Evolutionary conservation across 2,888 invertebrate genomes (phyloP), one percentile per base, ranked within the genome.

Genomic region (Monopis laevigella): DNA sequence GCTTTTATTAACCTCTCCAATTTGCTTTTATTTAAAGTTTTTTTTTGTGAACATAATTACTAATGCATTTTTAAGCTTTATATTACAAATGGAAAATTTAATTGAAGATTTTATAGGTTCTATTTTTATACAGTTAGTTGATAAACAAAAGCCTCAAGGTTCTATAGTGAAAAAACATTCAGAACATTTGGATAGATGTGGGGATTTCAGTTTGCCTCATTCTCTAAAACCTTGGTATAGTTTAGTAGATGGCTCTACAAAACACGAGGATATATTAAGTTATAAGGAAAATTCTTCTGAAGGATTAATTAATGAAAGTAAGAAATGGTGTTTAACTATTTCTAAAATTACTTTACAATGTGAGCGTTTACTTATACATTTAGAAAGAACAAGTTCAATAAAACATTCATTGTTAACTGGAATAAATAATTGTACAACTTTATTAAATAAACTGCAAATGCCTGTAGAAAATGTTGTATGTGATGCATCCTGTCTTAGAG

Each of bases 121-220:
- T 12, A n/a, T 36, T 21, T 21, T 11, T 7, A 6, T 21, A 21
- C 16, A 18, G 10, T 18, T 19, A 2, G 29, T 16, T 17, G 18
- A 18, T 11, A 28, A 29, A 2, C 10, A 7, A 3, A 39, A 11
- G 2, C 11, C 18, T 7, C 26, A 40, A 13, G 59, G 62, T 41
- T 52, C 66, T 39, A 52, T 77, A 43, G 52, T 89, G 26, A 86
- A 85, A 62, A 80, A 81, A 53, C 86, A 88, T 53, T 74, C 64
- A 1, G 83, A 84, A 48, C 82, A 85, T 48, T 61, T 88, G 4
- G 56, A 68, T 41, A 57, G 59, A 26, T 61, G 75, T 30, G 90
- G 89, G 6, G 90, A 90, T 47, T 64, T 88, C 3, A 87, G 86
- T 67, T 87, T 89, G 62, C 83, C 86, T 7, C 62, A 74, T 43